phyloP scores from a whole-genome alignment of 2,113 vertebrate species.

The Clupea harengus region DNA sequence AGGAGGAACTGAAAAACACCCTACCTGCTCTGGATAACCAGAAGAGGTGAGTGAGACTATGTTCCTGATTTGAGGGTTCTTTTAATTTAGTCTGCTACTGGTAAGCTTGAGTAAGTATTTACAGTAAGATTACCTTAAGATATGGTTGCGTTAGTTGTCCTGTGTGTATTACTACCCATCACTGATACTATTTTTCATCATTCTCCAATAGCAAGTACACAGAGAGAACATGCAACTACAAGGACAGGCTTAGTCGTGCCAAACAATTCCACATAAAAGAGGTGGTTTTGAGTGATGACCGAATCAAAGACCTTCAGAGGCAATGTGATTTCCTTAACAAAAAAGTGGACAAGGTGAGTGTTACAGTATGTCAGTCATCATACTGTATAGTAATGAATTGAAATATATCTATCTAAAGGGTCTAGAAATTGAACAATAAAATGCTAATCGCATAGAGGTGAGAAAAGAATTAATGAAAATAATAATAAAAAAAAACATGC shows the following conservation, averaged over 20 bases:
- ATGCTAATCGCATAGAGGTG: no score
- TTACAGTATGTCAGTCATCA: not conserved
- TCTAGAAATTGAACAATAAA: no score
- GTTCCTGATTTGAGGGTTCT: not conserved
- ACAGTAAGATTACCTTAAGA: no score
- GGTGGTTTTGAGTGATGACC: constrained; percentile 52
- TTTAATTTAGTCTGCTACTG: no score
- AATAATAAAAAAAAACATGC: no score
- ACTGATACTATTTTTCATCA: not conserved
- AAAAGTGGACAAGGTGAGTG: constrained; percentile 26
- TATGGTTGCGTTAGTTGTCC: no score
- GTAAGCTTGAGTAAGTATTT: no score
- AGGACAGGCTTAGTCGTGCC: constrained; percentile 45
- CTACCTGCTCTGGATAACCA: not conserved
- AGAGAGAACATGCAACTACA: constrained; percentile 50
- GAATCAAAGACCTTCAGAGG: constrained; percentile 52
- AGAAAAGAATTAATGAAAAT: no score
- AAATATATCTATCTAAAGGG: no score
- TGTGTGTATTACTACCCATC: no score
- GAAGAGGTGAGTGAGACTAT: not conserved
- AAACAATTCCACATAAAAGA: constrained; percentile 52
- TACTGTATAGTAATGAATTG: no score
- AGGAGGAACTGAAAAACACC: not conserved
- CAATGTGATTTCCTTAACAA: constrained; percentile 50
- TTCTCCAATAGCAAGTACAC: constrained; percentile 55